Evolutionary conservation across 2,797 vertebrate species (phyloP).

Genomic region (Ctenochaetus hawaiiensis): DNA sequence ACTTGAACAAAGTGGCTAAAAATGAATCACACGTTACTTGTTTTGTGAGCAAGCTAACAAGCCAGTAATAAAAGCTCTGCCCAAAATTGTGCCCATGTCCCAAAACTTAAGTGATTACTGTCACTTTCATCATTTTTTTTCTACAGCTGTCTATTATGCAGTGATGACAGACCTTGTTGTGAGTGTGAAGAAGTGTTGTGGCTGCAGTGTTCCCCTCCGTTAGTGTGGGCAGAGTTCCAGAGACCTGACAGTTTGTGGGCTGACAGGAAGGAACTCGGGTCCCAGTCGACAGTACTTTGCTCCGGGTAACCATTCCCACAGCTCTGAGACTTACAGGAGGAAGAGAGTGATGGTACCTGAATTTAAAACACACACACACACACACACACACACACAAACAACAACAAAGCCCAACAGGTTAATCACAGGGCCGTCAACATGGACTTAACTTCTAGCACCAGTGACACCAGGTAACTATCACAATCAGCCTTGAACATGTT

Average conservation of each 20-base stretch:
- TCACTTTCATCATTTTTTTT: conserved; percentile 5
- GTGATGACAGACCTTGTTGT: conserved; percentile 88
- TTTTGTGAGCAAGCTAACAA: background rate
- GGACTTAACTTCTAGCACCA: background rate
- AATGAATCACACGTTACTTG: conserved; percentile 9
- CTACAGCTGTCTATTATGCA: conserved; percentile 2
- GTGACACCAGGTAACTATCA: background rate
- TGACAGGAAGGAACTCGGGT: conserved; percentile 98
- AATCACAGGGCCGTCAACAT: conserved; percentile 6
- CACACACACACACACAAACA: background rate
- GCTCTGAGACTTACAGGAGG: conserved; percentile 95
- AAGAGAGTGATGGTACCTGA: conserved; percentile 96
- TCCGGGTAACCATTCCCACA: conserved; percentile 96
- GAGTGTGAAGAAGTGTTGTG: conserved; percentile 87
- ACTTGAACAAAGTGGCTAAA: conserved; percentile 23
- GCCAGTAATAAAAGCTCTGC: background rate
- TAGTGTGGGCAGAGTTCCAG: conserved; percentile 96
- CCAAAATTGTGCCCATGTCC: background rate
- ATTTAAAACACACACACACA: conserved; percentile 10
- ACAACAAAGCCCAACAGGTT: conserved; percentile 13
- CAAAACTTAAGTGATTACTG: conserved; percentile 7
- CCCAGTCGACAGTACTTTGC: conserved; percentile 98
- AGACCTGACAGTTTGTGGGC: conserved; percentile 98
- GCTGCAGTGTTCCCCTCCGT: conserved; percentile 90
- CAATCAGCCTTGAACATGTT: conserved; percentile 4